These are phyloP conservation scores for Ranitomeya imitator DNA, from an alignment of 2,113 vertebrate species.

Conservation along the genomic window DNA sequence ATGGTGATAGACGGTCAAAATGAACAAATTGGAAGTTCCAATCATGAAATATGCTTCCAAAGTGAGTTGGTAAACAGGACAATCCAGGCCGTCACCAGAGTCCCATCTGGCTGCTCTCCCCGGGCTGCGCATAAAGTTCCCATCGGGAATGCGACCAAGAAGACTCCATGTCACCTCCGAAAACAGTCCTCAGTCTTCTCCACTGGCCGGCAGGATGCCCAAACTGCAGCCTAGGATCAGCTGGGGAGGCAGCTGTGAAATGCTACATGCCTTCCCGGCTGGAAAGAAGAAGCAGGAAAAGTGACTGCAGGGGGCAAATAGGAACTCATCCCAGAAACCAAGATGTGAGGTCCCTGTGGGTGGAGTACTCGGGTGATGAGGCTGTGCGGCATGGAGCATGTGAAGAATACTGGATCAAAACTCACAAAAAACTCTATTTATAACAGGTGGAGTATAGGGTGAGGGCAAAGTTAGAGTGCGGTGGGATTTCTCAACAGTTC, in stretches of 20 bases:
- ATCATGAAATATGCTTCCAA: slow-evolving; percentile 42
- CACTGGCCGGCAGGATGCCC: slow-evolving; percentile 56
- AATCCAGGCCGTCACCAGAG: slow-evolving; percentile 10
- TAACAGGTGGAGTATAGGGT: background rate
- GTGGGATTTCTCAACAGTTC: too few relatives aligned
- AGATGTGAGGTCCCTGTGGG: slow-evolving; percentile 25
- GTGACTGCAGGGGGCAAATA: background rate
- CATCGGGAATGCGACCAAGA: slow-evolving; percentile 44
- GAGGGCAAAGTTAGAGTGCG: background rate
- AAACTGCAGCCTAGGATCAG: slow-evolving; percentile 59
- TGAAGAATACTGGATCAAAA: background rate
- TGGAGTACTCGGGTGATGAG: slow-evolving; percentile 23
- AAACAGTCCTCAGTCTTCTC: slow-evolving; percentile 1
- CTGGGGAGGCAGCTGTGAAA: slow-evolving; percentile 53
- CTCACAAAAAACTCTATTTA: background rate
- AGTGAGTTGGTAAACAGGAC: background rate
- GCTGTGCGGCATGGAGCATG: background rate
- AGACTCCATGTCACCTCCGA: slow-evolving; percentile 44
- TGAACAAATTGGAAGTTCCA: slow-evolving; percentile 40
- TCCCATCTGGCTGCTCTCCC: slow-evolving; percentile 40
- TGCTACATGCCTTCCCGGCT: slow-evolving; percentile 1
- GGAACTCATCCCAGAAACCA: slow-evolving; percentile 26
- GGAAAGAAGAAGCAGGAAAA: background rate
- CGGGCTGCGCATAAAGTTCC: slow-evolving; percentile 38
- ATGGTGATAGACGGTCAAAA: slow-evolving; percentile 25